A percentile compares a stretch with the other conserved stretches of the same genome.
phyloP scores from a whole-genome alignment of 1,140 invertebrate species.

The Cecropterus lyciades region DNA sequence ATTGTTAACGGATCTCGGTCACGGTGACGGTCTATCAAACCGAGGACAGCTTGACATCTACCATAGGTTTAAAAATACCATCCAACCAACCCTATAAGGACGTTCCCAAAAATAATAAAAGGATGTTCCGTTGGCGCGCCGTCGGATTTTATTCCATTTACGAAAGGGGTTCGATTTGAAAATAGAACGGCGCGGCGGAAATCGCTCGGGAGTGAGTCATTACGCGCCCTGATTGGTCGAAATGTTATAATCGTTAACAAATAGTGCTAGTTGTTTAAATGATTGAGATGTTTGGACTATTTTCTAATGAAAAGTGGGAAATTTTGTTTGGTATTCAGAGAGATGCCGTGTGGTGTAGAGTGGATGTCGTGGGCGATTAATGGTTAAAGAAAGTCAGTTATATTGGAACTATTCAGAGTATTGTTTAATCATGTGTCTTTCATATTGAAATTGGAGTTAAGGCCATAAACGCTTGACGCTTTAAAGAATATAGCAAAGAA shows the following conservation, averaged over 20 bases:
- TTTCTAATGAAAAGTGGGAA: background rate
- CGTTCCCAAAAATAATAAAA: constrained; percentile 58
- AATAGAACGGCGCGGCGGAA: constrained; percentile 57
- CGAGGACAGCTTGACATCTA: too few species aligned
- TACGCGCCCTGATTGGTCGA: constrained; percentile 31
- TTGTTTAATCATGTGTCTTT: too few species aligned
- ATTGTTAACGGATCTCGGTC: too few species aligned
- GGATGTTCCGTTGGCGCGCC: constrained; percentile 48
- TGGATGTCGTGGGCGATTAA: too few species aligned
- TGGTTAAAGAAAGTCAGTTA: too few species aligned
- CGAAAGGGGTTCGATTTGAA: constrained; percentile 57
- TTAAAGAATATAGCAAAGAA: too few species aligned
- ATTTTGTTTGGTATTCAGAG: too few species aligned
- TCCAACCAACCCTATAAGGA: constrained; percentile 47
- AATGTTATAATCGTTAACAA: constrained; percentile 35
- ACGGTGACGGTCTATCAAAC: too few species aligned
- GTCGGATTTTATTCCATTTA: constrained; percentile 56
- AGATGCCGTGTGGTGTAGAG: too few species aligned
- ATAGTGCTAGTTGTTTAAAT: constrained; percentile 2
- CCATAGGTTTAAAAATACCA: constrained; percentile 27
- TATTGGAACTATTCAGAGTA: too few species aligned
- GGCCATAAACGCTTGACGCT: too few species aligned
- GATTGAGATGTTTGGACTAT: constrained; percentile 13
- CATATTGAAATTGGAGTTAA: too few species aligned
- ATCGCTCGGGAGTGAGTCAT: constrained; percentile 53